Conservation (phyloP, 2,797 vertebrate species). For the Oryzias sinensis region DNA sequence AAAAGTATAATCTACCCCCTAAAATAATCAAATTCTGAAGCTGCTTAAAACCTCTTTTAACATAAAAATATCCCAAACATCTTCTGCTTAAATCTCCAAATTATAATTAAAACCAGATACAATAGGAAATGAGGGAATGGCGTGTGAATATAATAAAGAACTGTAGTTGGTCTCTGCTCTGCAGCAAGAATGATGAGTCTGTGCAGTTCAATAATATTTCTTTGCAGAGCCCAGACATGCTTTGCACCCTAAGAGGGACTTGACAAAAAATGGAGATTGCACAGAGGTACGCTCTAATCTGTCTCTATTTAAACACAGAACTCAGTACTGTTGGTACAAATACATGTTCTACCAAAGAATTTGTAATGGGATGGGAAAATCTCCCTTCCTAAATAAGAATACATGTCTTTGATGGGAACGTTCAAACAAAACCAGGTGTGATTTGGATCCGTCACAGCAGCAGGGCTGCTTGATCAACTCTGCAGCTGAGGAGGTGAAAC, state of each 20-base stretch:
- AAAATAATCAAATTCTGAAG: background rate
- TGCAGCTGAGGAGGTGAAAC: constrained; percentile 16
- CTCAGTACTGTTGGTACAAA: constrained; percentile 53
- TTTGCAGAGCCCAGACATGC: constrained; percentile 31
- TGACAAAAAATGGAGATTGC: constrained; percentile 34
- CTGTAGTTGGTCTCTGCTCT: constrained; percentile 6
- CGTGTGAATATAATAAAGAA: background rate
- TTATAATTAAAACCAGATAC: background rate
- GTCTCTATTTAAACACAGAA: constrained; percentile 52
- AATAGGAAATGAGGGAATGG: background rate
- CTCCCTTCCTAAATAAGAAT: constrained; percentile 18
- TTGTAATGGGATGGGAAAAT: constrained; percentile 44
- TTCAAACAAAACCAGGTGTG: constrained; percentile 18
- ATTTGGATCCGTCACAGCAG: constrained; percentile 13
- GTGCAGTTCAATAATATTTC: constrained; percentile 31
- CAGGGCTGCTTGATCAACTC: constrained; percentile 37
- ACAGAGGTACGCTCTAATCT: constrained; percentile 58
- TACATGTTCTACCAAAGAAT: constrained; percentile 40
- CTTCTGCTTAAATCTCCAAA: background rate
- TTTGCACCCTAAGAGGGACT: constrained; percentile 49
- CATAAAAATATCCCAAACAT: too few species aligned
- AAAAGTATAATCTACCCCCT: background rate
- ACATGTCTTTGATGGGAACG: constrained; percentile 22
- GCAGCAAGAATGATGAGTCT: constrained; percentile 10
- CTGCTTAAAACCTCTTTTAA: too few species aligned